Evolutionary conservation across 2,113 vertebrate species (phyloP), one percentile per base, ranked within the genome.

Genomic region (Colossoma macropomum): DNA sequence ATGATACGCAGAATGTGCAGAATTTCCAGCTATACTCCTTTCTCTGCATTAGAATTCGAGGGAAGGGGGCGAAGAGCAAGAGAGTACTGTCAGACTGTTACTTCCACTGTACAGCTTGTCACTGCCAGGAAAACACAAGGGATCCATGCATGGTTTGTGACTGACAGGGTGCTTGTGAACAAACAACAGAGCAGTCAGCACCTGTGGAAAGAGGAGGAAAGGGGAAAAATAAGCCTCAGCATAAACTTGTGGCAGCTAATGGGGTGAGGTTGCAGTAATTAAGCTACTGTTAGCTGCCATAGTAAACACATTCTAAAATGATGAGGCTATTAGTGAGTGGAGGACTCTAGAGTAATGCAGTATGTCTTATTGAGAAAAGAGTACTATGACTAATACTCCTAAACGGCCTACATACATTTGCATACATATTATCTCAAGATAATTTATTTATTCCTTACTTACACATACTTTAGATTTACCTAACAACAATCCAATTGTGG

Each of bases 81-180:
- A 62, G 62, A n/a, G 34, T 30, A 82, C 50, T 82, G 25, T 66
- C 56, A 73, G 80, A 27, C 52, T 32, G 50, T 75, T 41, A 34
- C 68, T 15, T 27, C 28, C 80, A 59, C 48, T 69, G 77, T 48
- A 77, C 73, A 21, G 62, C 30, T 48, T 78, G 45, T 56, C 66
- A 69, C 32, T 23, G 10, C 17, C 69, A 72, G 50, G 73, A 83
- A 77, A 85, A 70, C 60, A 78, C 68, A 60, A 71, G 68, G 60
- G 59, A 78, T 77, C 38, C 19, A 63, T 54, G 74, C 71, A 76
- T 74, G 72, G 30, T 71, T 50, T 76, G 2, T 66, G 82, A 85
- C 54, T 76, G 65, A 83, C 80, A 75, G 41, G 38, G 50, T 77
- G 54, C 72, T 84, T 50, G 66, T 85, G 74, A 87, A 85, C 76